Evolutionary conservation across 2,113 vertebrate genomes (phyloP).

Genomic region (Psilopogon haemacephalus): DNA sequence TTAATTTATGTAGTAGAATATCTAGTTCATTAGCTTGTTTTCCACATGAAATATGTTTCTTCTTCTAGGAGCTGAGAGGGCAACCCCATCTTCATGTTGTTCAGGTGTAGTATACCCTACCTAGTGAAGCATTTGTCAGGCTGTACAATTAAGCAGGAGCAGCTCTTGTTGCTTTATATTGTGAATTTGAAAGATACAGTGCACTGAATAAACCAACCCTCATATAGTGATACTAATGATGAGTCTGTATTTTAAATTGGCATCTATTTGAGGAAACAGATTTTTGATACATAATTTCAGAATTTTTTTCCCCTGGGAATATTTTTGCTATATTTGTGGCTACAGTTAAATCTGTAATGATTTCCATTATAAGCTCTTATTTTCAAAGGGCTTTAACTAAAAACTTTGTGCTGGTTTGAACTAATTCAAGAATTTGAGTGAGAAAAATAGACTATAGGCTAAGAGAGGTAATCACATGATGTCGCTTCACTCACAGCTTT

Average conservation of each 20-base stretch:
- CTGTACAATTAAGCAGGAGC: not conserved
- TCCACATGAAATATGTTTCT: not conserved
- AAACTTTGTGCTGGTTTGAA: too few relatives aligned
- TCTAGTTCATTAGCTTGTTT: not conserved
- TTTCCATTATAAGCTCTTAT: not conserved
- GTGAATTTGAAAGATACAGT: not conserved
- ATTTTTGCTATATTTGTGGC: not conserved
- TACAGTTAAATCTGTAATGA: not conserved
- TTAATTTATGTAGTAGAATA: not conserved
- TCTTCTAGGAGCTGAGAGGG: not conserved
- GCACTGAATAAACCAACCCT: not conserved
- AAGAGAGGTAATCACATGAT: too few relatives aligned
- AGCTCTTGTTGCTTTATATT: not conserved
- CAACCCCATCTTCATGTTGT: not conserved
- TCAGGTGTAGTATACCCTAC: not conserved
- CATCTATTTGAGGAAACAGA: not conserved
- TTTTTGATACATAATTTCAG: not conserved
- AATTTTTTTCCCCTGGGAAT: not conserved
- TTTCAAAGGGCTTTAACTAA: constrained; percentile 31
- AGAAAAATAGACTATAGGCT: too few relatives aligned
- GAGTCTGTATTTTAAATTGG: not conserved
- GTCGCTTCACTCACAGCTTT: too few relatives aligned
- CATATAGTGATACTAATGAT: not conserved
- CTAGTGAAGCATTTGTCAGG: not conserved
- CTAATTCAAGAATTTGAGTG: too few relatives aligned